Base-by-base conservation (phyloP, 2,797 vertebrate species). In the Eutrigla gurnardus region DNA sequence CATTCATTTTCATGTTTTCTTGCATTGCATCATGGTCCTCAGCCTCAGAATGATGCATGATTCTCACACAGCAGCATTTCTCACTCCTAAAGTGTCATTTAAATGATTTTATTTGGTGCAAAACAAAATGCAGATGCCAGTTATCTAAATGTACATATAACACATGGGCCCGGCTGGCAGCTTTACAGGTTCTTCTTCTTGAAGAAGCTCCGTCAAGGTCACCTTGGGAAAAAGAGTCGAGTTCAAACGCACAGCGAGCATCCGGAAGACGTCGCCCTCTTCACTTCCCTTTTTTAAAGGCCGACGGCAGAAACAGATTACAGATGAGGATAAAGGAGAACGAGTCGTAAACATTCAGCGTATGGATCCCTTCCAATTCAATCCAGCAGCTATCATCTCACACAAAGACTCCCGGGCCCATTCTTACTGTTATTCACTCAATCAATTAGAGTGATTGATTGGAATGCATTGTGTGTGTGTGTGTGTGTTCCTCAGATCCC, bases 391-490 rank as follows among this genome's bases (percentile, higher is more conserved):
- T 8, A 32, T 70, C 57, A 67, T 71, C 50, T 75, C 11, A 6
- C n/a, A 61, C 65, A 73, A 53, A 66, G 54, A 45, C 53, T 32
- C 53, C 64, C 47, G 68, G 83, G 63, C 73, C 66, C 65, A 43
- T 78, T 83, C 47, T 65, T 39, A 42, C 61, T 57, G 40, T 66
- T 76, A 67, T 15, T 69, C 66, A 68, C 70, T 53, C 3, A 7
- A 83, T 83, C 83, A 86, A 77, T 84, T 84, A 64, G 70, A 75
- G 53, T 69, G 73, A 85, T 65, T 67, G 77, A 85, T 81, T 65
- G 70, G 33, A 33, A 25, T 7, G 4, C 33, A 3, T 17, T 33
- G 15, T 63, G 49, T 47, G 13, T 8, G 32, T 35, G 54, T 69
- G 57, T 52, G 49, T 45, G 45, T 43, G 37, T 42, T 62, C 66